Conservation (phyloP, 2,113 vertebrate genomes). For the Carlito syrichta region DNA sequence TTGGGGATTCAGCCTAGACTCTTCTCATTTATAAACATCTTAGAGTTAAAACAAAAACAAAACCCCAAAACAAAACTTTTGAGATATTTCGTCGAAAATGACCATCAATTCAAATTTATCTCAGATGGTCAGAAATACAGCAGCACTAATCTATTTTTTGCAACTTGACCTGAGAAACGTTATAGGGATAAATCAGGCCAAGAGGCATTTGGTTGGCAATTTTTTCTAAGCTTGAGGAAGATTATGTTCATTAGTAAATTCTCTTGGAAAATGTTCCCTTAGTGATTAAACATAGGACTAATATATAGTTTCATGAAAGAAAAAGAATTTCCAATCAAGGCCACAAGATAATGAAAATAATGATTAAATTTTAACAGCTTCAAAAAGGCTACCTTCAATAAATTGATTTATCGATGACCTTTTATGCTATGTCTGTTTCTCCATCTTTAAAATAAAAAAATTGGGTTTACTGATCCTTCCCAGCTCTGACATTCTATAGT, state of each 20-base stretch:
- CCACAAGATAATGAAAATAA: background rate
- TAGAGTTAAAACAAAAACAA: background rate
- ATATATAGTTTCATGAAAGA: background rate
- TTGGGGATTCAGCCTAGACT: background rate
- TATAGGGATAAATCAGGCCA: background rate
- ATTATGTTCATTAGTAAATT: background rate
- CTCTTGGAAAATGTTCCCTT: conserved; percentile 1
- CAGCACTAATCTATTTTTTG: background rate
- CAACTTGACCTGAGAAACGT: background rate
- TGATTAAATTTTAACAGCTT: background rate
- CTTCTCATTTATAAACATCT: background rate
- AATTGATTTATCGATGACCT: background rate
- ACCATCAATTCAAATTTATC: background rate
- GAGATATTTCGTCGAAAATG: background rate
- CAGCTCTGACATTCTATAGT: background rate
- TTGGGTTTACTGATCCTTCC: background rate
- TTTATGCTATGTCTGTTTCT: conserved; percentile 1
- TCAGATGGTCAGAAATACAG: background rate
- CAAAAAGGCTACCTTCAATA: background rate
- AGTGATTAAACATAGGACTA: background rate
- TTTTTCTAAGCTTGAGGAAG: background rate
- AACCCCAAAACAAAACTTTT: background rate
- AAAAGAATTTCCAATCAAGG: background rate
- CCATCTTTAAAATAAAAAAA: conserved; percentile 25
- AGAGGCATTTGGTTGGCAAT: background rate